Percentiles rank a stretch among this genome's conserved stretches.
Conservation (phyloP, 2,797 vertebrate species). For the Catamblyrhynchus diadema region DNA sequence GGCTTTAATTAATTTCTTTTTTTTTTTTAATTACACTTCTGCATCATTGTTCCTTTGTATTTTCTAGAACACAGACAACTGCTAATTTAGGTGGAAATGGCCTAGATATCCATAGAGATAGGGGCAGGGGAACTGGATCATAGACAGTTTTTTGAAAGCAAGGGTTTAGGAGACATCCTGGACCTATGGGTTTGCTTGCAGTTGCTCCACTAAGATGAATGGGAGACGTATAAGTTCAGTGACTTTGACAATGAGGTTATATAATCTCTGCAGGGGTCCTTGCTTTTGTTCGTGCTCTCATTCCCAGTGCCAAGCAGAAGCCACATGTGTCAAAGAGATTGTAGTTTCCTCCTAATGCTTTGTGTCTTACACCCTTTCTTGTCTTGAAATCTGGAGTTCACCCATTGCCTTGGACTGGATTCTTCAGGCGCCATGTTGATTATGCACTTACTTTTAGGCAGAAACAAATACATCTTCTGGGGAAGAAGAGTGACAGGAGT, state of each 20-base stretch:
- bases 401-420: not conserved
- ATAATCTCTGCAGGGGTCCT: not conserved
- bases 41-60: not conserved
- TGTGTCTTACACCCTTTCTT: not conserved
- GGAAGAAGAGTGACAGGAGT: not conserved
- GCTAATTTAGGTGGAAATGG: not conserved
- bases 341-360: not conserved
- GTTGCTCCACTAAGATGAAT: not conserved
- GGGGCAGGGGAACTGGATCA: rapidly evolving
- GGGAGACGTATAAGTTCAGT: not conserved
- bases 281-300: not conserved
- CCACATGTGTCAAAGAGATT: not conserved
- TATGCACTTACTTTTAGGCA: not conserved
- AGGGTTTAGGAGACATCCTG: not conserved
- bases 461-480: not conserved
- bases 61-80: not conserved
- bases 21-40: not conserved
- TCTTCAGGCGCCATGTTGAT: not conserved
- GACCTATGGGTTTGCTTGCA: not conserved
- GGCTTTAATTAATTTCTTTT: not conserved
- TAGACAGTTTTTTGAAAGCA: not conserved
- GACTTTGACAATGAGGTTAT: not conserved
- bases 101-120: not conserved
- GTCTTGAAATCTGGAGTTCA: not conserved
- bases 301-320: not conserved